These are phyloP conservation scores for Calyptommatus sinebrachiatus DNA, from an alignment of 2,113 vertebrate species.

Conservation along the genomic window DNA sequence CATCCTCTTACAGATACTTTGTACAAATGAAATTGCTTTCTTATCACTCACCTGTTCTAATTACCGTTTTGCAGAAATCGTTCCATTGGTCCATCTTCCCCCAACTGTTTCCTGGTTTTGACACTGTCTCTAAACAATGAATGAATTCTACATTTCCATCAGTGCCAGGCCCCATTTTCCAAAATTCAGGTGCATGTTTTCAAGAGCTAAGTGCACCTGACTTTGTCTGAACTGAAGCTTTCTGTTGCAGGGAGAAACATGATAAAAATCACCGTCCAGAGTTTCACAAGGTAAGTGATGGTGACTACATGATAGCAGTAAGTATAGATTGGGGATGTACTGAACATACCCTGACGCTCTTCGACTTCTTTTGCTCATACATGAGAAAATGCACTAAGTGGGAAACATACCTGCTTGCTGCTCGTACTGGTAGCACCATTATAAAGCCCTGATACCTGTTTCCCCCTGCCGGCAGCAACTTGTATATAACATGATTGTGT, in stretches of 20 bases:
- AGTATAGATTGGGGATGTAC: too few species aligned
- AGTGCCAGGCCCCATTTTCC: not conserved
- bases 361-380: too few species aligned
- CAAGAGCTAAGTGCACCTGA: not conserved
- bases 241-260: conserved; percentile 86
- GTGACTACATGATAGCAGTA: not conserved
- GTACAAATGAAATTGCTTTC: not conserved
- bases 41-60: not conserved
- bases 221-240: not conserved
- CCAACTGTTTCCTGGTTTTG: not conserved
- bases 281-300: conserved; percentile 88
- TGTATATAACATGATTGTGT: too few species aligned
- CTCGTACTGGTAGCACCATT: too few species aligned
- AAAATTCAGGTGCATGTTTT: not conserved
- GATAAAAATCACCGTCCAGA: conserved; percentile 94
- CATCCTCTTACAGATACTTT: not conserved
- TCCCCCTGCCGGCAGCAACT: too few species aligned
- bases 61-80: too few species aligned
- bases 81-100: too few species aligned
- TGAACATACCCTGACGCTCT: too few species aligned
- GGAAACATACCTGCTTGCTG: too few species aligned
- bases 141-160: not conserved
- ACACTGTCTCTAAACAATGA: not conserved
- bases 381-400: too few species aligned
- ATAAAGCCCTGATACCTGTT: too few species aligned